A percentile compares a stretch with the other conserved stretches of the same genome.
Conservation (phyloP, 2,888 invertebrate genomes). For the Caradrina clavipalpis region DNA sequence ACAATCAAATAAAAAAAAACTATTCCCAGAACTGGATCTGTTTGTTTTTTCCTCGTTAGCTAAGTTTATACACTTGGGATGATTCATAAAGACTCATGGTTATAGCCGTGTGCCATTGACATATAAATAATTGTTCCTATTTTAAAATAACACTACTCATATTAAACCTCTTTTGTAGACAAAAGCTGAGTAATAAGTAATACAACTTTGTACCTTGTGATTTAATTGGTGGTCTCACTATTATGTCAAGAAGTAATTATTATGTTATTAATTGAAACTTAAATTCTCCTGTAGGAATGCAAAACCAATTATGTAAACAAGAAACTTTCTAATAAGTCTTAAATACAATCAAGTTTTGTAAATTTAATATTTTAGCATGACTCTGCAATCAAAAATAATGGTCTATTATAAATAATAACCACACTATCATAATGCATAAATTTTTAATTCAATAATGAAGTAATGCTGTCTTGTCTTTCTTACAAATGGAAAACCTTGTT, state of each 20-base stretch:
- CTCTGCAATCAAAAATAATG: not conserved
- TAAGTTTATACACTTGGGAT: constrained; percentile 35
- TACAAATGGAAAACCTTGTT: not conserved
- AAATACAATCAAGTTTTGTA: not conserved
- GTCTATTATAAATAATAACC: constrained; percentile 4
- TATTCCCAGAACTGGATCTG: not conserved
- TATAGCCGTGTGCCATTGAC: constrained; percentile 44
- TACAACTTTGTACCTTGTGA: constrained; percentile 18
- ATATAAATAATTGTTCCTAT: constrained; percentile 30
- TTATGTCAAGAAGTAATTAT: constrained; percentile 22
- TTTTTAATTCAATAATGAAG: constrained; percentile 4
- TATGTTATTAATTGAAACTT: constrained; percentile 12
- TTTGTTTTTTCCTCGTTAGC: constrained; percentile 31
- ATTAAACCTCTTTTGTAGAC: constrained; percentile 5
- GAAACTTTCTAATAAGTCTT: constrained; percentile 46
- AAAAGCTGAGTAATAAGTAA: constrained; percentile 13
- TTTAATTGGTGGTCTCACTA: constrained; percentile 32
- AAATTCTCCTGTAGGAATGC: constrained; percentile 7
- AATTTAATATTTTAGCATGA: constrained; percentile 1
- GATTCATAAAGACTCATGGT: constrained; percentile 52
- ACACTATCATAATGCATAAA: not conserved
- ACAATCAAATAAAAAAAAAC: no score
- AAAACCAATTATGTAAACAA: constrained; percentile 39
- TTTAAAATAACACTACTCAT: constrained; percentile 36
- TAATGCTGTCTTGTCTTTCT: not conserved